A percentile compares a stretch with the other conserved stretches of the same genome.
Conservation (phyloP, 2,797 vertebrate species). For the Acanthurus leucopareius region DNA sequence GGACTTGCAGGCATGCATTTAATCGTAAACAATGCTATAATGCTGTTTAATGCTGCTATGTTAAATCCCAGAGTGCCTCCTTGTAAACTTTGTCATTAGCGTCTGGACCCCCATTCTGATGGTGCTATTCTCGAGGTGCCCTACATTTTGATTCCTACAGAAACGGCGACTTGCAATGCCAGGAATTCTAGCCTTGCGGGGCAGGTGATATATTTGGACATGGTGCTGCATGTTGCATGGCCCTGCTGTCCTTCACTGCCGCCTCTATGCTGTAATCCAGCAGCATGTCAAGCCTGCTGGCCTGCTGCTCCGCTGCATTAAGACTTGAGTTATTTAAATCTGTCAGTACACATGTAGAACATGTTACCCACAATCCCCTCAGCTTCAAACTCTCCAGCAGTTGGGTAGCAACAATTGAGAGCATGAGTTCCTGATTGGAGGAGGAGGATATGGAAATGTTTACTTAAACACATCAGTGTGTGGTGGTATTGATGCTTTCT, state of each 20-base stretch:
- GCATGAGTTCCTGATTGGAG: neutral
- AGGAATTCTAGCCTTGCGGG: slow-evolving; percentile 78
- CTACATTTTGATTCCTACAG: slow-evolving; percentile 77
- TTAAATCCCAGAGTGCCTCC: slow-evolving; percentile 6
- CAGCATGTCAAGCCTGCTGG: slow-evolving; percentile 10
- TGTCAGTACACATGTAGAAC: neutral
- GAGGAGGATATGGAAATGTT: neutral
- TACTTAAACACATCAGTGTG: neutral
- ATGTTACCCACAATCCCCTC: neutral
- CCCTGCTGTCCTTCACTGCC: slow-evolving; percentile 30
- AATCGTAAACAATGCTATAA: too few species aligned
- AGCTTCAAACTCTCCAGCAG: neutral
- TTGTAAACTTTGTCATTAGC: slow-evolving; percentile 6
- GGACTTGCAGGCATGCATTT: neutral
- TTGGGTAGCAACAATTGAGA: neutral
- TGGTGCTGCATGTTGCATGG: slow-evolving; percentile 65
- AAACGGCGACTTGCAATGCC: slow-evolving; percentile 71
- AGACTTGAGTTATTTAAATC: slow-evolving; percentile 24
- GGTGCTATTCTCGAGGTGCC: slow-evolving; percentile 65
- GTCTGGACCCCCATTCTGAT: slow-evolving; percentile 25
- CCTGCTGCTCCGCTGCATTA: slow-evolving; percentile 4
- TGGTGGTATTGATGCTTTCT: neutral
- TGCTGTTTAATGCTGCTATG: neutral
- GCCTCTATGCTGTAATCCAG: slow-evolving; percentile 18
- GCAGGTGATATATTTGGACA: slow-evolving; percentile 80